These are phyloP conservation scores for Medauroidea extradentata DNA, from an alignment of 1,140 invertebrate genomes.

Conservation along the genomic window DNA sequence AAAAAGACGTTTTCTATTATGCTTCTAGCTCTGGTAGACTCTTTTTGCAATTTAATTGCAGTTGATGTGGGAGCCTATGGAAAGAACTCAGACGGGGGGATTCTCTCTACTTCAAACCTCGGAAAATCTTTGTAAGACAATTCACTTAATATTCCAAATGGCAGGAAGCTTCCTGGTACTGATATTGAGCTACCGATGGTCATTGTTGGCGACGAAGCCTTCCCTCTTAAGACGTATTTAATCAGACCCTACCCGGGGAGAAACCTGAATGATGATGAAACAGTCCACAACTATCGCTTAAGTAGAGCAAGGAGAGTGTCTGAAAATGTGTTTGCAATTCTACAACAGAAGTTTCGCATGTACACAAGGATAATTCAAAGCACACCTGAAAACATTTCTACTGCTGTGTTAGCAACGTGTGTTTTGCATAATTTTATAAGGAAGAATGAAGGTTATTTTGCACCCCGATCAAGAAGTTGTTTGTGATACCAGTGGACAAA, in stretches of 20 bases:
- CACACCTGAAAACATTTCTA: not conserved
- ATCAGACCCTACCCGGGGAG: slow-evolving; percentile 34
- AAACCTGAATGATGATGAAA: slow-evolving; percentile 17
- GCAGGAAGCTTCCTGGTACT: slow-evolving; percentile 19
- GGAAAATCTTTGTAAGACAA: not conserved
- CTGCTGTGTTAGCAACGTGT: too few relatives aligned
- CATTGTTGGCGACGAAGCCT: slow-evolving; percentile 39
- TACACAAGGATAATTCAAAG: not conserved
- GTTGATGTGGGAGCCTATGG: slow-evolving; percentile 40
- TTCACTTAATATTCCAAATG: not conserved
- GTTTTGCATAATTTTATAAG: too few relatives aligned
- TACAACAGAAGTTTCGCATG: slow-evolving; percentile 23
- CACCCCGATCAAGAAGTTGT: too few relatives aligned
- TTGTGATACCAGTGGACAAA: too few relatives aligned
- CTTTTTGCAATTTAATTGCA: slow-evolving; percentile 34
- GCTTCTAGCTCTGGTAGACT: slow-evolving; percentile 39
- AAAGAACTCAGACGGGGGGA: slow-evolving; percentile 24
- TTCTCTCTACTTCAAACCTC: slow-evolving; percentile 15
- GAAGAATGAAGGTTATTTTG: too few relatives aligned
- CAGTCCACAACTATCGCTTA: slow-evolving; percentile 27
- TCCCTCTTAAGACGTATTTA: slow-evolving; percentile 29
- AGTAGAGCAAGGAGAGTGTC: slow-evolving; percentile 23
- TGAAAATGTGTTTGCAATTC: slow-evolving; percentile 24
- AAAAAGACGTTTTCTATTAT: slow-evolving; percentile 43
- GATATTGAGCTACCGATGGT: slow-evolving; percentile 26